Evolutionary conservation across 2,888 invertebrate genomes (phyloP).

Genomic region (Eulithis prunata): DNA sequence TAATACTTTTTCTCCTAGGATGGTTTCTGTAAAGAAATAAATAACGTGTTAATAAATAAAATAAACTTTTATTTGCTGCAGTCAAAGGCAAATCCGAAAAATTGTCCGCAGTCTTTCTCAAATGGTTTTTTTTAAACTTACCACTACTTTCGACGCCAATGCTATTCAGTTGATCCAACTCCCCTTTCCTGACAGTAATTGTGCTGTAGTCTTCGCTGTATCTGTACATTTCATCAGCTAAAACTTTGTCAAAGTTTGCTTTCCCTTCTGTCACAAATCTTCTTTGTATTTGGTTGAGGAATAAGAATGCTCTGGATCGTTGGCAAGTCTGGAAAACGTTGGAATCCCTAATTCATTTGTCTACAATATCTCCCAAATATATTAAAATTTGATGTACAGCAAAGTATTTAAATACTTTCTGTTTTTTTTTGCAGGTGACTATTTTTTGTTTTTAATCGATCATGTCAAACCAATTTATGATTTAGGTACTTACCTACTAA

Average conservation of each 20-base stretch:
- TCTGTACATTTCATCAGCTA: conserved; percentile 94
- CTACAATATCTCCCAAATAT: too few relatives aligned
- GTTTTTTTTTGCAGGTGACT: too few relatives aligned
- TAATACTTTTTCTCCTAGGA: conserved; percentile 72
- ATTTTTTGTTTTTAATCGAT: too few relatives aligned
- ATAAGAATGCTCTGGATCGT: conserved; percentile 94
- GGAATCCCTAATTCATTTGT: background rate
- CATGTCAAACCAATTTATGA: too few relatives aligned
- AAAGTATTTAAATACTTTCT: too few relatives aligned
- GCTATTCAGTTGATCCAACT: conserved; percentile 95
- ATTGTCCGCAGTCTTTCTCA: too few relatives aligned
- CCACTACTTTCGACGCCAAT: conserved; percentile 98
- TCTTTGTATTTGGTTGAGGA: conserved; percentile 93
- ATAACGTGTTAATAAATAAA: conserved; percentile 1
- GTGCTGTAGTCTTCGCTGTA: conserved; percentile 94
- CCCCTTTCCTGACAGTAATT: conserved; percentile 92
- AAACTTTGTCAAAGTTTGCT: conserved; percentile 90
- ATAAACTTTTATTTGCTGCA: too few relatives aligned
- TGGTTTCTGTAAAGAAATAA: conserved; percentile 61
- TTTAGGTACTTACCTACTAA: too few relatives aligned
- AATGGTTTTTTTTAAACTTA: conserved; percentile 58
- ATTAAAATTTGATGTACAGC: too few relatives aligned
- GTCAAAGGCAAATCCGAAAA: too few relatives aligned
- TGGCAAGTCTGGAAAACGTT: conserved; percentile 91
- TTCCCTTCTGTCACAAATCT: conserved; percentile 93